Base-by-base conservation (phyloP, 2,888 invertebrate species). In the Chouioia cunea region DNA sequence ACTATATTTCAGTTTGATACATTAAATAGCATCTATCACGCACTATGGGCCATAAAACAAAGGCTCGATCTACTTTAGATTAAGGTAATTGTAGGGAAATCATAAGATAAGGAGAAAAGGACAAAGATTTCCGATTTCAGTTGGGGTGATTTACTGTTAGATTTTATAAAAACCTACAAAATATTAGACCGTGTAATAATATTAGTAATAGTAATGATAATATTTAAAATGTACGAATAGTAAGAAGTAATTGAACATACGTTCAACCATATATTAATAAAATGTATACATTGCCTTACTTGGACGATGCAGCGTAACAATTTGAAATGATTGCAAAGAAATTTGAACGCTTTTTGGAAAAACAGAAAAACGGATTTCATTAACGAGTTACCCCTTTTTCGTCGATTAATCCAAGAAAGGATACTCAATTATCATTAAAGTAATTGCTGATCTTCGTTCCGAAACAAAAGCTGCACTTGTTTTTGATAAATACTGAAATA, bases 271-370 rank as follows among this genome's bases (percentile, higher is more conserved):
- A 69, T 58, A 69, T 54, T 70, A 43, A 63, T 52, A 16, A 64
- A 50, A 67, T 78, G 80, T 77, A 80, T 79, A 80, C 79, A 79
- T 81, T 80, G 79, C 76, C 77, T 80, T 79, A 78, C 75, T 79
- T 77, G 77, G 73, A 80, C 59, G 75, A 76, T 81, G 77, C 76
- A 79, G 76, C 77, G 66, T 76, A 63, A 74, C 71, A 18, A 54
- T n/a, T 46, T 64, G 36, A 59, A 12, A 56, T 54, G 43, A 63
- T 58, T 52, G 48, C n/a, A 23, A 18, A 68, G 23, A 68, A 60
- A 57, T 65, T 65, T 18, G 18, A 52, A 68, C 36, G n/a, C 44
- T 54, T 20, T 50, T 46, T 59, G 20, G 4, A 58, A 48, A 46
- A 57, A 46, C 10, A 65, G 16, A 27, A 56, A 65, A n/a, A n/a